A percentile compares a stretch with the other conserved stretches of the same genome.
These are phyloP conservation scores for Selenia dentaria DNA, from an alignment of 2,888 invertebrate genomes.

Conservation along the genomic window DNA sequence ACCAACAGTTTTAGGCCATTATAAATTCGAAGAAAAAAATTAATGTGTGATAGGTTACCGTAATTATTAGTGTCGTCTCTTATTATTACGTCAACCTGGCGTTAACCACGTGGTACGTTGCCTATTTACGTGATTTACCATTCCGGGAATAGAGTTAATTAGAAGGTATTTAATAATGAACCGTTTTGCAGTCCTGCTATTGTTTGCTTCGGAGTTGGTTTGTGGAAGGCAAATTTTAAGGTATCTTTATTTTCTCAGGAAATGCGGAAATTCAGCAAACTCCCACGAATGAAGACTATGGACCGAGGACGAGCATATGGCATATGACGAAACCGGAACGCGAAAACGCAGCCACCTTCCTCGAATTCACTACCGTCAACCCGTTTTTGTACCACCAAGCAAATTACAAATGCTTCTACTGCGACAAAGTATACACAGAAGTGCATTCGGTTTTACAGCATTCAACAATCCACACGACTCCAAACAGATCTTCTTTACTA, in stretches of 20 bases:
- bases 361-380: conserved; percentile 67
- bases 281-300: neutral
- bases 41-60: too few species aligned
- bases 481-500: conserved; percentile 55
- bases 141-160: too few species aligned
- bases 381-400: conserved; percentile 77
- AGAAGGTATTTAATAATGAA: too few species aligned
- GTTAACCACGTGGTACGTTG: too few species aligned
- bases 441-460: conserved; percentile 65
- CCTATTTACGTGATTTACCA: too few species aligned
- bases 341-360: conserved; percentile 72
- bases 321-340: conserved; percentile 77
- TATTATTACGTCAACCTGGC: too few species aligned
- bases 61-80: too few species aligned
- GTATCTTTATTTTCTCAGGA: conserved; percentile 12
- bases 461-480: conserved; percentile 51
- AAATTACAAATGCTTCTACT: conserved; percentile 77
- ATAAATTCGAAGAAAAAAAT: too few species aligned
- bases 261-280: neutral
- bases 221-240: neutral
- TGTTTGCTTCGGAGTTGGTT: too few species aligned
- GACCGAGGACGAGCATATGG: conserved; percentile 65
- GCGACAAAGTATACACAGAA: conserved; percentile 70
- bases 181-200: too few species aligned
- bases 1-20: too few species aligned